Percentiles rank a stretch among this genome's conserved stretches.
These are phyloP conservation scores for Syngnathus acus DNA, from an alignment of 2,797 vertebrate genomes.

Conservation along the genomic window DNA sequence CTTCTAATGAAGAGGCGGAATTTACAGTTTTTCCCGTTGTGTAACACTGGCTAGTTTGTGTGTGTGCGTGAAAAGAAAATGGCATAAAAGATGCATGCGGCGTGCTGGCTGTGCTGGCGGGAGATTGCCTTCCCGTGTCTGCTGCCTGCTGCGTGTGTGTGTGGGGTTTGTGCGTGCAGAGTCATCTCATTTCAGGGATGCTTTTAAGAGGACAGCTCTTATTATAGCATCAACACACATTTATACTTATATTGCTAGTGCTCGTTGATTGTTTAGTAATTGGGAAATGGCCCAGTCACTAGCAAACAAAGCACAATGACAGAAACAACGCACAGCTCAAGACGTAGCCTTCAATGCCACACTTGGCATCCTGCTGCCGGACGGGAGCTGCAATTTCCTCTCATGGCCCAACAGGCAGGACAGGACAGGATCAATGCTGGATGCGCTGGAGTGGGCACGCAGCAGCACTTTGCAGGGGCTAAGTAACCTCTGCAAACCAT, in stretches of 20 bases:
- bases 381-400: background rate
- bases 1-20: background rate
- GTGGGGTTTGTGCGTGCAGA: background rate
- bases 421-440: constrained; percentile 37
- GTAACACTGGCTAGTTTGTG: background rate
- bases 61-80: background rate
- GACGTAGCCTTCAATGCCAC: background rate
- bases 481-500: constrained; percentile 18
- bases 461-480: constrained; percentile 34
- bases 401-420: constrained; percentile 33
- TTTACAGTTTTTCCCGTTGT: background rate
- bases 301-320: too few species aligned
- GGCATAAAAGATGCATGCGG: constrained; percentile 1
- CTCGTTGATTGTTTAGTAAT: background rate
- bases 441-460: constrained; percentile 35
- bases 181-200: background rate
- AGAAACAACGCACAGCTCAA: background rate
- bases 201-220: background rate
- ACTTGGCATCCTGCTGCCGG: background rate
- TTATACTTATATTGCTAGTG: background rate
- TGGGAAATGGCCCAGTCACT: too few species aligned
- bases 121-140: constrained; percentile 1
- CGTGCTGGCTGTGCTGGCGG: background rate
- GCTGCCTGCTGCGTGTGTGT: background rate
- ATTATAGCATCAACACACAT: background rate